Percentiles rank a stretch among this genome's conserved stretches.
Conservation (phyloP, 2,888 invertebrate genomes). For the Anthophora plumipes region DNA sequence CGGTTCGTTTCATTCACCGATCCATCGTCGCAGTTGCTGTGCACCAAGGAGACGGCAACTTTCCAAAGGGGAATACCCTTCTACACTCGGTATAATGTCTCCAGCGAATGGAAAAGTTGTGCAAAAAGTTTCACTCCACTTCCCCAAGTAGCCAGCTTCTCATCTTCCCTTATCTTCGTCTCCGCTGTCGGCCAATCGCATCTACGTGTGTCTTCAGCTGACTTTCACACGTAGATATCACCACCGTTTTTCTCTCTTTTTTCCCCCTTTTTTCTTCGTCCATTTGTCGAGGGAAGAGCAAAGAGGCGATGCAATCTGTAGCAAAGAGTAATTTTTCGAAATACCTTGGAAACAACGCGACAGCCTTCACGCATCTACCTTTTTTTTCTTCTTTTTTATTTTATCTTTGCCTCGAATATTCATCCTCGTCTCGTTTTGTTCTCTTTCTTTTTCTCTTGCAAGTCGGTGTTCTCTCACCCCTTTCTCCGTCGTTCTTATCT, state of each 20-base stretch:
- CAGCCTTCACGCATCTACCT: conserved; percentile 12
- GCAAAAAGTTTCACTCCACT: conserved; percentile 68
- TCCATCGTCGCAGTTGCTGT: background rate
- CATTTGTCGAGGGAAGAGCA: conserved; percentile 22
- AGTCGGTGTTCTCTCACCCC: background rate
- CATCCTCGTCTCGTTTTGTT: background rate
- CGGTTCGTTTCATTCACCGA: conserved; percentile 19
- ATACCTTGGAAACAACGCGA: conserved; percentile 43
- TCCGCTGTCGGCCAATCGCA: background rate
- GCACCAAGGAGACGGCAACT: conserved; percentile 31
- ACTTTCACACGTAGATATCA: conserved; percentile 52
- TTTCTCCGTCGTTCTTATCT: conserved; percentile 34
- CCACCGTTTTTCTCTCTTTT: conserved; percentile 1
- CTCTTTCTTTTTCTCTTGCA: no score
- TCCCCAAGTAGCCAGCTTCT: conserved; percentile 49
- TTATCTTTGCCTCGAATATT: conserved; percentile 19
- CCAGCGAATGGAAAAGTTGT: conserved; percentile 72
- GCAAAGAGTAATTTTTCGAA: conserved; percentile 61
- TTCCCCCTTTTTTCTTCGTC: conserved; percentile 14
- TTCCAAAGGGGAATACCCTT: conserved; percentile 26
- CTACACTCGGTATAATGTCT: conserved; percentile 65
- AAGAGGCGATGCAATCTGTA: background rate
- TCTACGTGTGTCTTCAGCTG: conserved; percentile 40
- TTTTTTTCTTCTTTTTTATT: background rate
- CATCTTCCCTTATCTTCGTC: conserved; percentile 45